Percentiles rank a stretch among this genome's conserved stretches.
Conservation (phyloP, 92 coral and sea anemone genomes). For the Montipora capitata region DNA sequence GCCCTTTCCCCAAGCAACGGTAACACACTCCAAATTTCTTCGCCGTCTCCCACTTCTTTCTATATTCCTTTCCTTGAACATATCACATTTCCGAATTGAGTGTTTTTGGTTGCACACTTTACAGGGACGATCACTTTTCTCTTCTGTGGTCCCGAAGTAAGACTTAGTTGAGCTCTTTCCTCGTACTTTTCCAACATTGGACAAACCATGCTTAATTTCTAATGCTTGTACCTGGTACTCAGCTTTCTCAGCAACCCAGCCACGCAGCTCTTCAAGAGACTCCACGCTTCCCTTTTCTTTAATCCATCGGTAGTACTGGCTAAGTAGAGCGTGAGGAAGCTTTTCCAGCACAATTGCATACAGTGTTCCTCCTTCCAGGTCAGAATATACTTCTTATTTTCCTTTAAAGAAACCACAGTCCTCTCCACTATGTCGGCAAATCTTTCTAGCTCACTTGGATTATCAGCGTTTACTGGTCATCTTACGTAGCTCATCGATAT, state of each 20-base stretch:
- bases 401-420: constrained; percentile 65
- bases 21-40: neutral
- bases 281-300: constrained; percentile 31
- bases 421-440: constrained; percentile 53
- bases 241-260: constrained; percentile 15
- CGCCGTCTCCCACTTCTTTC: neutral
- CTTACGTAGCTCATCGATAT: constrained; percentile 51
- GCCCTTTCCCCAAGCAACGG: constrained; percentile 60
- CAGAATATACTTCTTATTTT: constrained; percentile 59
- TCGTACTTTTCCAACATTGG: no score
- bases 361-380: constrained; percentile 75
- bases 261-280: constrained; percentile 14
- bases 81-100: constrained; percentile 26
- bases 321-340: constrained; percentile 63
- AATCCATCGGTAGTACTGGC: constrained; percentile 64
- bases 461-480: constrained; percentile 63
- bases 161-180: neutral
- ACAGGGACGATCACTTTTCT: no score
- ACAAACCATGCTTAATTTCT: constrained; percentile 34
- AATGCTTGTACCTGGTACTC: constrained; percentile 35
- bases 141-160: neutral
- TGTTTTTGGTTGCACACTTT: no score
- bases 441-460: constrained; percentile 54
- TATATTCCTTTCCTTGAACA: constrained; percentile 12
- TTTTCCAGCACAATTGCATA: constrained; percentile 73